These are phyloP conservation scores for Sebastiscus albofasciatus DNA, from an alignment of 2,797 vertebrate genomes.

Conservation along the genomic window DNA sequence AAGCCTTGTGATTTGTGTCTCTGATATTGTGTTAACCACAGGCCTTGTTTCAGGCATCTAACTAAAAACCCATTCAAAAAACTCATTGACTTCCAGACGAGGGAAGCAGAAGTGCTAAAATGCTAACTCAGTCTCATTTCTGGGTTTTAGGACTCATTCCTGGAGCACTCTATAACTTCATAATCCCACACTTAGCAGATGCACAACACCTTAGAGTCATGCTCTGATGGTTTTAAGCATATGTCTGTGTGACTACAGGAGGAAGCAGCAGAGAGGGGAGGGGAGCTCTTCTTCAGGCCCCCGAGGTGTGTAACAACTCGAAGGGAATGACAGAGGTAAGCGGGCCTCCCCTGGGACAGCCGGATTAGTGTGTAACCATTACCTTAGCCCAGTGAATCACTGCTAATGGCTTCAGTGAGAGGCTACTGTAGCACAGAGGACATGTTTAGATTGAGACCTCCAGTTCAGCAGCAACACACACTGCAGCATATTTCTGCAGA, in stretches of 20 bases:
- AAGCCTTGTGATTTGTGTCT: no score
- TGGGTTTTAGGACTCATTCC: no score
- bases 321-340: constrained; percentile 61
- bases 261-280: background rate
- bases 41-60: no score
- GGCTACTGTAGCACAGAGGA: constrained; percentile 40
- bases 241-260: background rate
- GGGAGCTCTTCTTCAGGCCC: constrained; percentile 16
- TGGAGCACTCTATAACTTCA: background rate
- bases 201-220: background rate
- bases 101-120: no score
- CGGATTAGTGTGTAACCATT: constrained; percentile 74
- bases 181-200: background rate
- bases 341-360: constrained; percentile 49
- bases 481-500: constrained; percentile 47
- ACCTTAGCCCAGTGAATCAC: constrained; percentile 66
- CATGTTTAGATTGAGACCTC: constrained; percentile 51
- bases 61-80: no score
- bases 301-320: constrained; percentile 53
- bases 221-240: background rate
- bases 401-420: constrained; percentile 68
- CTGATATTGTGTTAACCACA: no score
- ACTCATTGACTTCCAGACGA: no score
- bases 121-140: no score
- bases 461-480: constrained; percentile 21